These are phyloP conservation scores for Mythimna ferrago DNA, from an alignment of 2,888 invertebrate genomes.

Conservation along the genomic window DNA sequence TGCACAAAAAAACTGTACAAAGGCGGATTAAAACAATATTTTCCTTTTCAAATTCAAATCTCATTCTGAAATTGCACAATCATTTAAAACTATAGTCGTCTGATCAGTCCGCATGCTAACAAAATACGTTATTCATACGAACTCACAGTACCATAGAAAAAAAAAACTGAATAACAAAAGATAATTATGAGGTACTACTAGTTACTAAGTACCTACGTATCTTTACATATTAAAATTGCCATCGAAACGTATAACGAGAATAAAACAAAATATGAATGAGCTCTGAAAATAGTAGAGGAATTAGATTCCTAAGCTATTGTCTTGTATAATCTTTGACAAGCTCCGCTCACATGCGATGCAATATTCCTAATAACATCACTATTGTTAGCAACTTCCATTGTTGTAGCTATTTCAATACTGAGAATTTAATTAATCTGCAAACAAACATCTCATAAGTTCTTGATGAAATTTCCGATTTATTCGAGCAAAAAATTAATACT, in stretches of 20 bases:
- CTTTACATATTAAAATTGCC: neutral
- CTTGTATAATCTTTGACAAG: neutral
- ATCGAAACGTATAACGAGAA: neutral
- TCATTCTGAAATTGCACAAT: too few relatives aligned
- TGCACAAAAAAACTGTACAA: too few relatives aligned
- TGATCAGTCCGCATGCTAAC: too few relatives aligned
- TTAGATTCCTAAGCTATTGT: constrained; percentile 6
- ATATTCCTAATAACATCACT: constrained; percentile 11
- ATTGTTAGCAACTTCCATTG: constrained; percentile 10
- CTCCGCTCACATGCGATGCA: neutral
- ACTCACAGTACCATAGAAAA: neutral
- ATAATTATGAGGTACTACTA: neutral
- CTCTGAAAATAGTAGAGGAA: neutral
- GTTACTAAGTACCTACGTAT: neutral
- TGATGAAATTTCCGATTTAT: neutral
- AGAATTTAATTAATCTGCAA: neutral
- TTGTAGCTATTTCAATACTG: neutral
- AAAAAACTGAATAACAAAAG: neutral
- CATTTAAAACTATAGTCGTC: too few relatives aligned
- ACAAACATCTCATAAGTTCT: neutral
- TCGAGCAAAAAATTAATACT: neutral
- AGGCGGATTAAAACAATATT: too few relatives aligned
- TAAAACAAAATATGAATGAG: constrained; percentile 6
- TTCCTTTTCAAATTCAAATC: too few relatives aligned
- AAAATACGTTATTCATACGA: neutral